Evolutionary conservation across 2,113 vertebrate genomes (phyloP).

Genomic region (Notechis scutatus): DNA sequence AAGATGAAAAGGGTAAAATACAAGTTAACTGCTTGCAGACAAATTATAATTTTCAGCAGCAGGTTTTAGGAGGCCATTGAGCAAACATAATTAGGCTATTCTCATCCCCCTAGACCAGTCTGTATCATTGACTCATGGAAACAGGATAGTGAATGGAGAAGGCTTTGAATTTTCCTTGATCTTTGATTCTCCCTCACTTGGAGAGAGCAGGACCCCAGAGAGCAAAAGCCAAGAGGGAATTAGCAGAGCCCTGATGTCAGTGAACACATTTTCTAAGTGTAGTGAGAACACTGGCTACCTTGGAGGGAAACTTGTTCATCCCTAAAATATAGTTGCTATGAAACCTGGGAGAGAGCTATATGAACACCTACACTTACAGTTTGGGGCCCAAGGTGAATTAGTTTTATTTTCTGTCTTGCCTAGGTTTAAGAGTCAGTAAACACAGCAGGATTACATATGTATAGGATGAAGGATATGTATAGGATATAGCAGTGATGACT

Average conservation of each 20-base stretch:
- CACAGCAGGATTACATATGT: neutral
- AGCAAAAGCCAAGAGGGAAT: neutral
- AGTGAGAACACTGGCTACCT: neutral
- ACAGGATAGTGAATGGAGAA: neutral
- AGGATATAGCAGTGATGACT: too few species aligned
- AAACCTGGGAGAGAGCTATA: neutral
- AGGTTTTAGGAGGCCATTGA: neutral
- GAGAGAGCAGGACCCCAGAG: neutral
- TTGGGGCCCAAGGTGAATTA: neutral
- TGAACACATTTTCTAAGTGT: neutral
- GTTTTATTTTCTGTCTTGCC: neutral
- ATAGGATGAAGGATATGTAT: neutral
- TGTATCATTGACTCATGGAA: neutral
- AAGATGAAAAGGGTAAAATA: neutral
- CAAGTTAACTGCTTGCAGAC: neutral
- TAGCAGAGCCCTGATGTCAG: neutral
- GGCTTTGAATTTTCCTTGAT: neutral
- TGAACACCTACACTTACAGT: neutral
- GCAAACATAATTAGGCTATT: neutral
- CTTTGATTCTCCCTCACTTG: neutral
- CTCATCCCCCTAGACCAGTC: neutral
- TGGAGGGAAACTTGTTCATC: neutral
- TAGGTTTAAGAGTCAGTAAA: neutral
- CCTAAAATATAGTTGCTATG: neutral
- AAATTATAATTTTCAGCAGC: neutral